These are phyloP conservation scores for Chymomyza caudatula DNA, from an alignment of 2,888 invertebrate genomes.

Conservation along the genomic window DNA sequence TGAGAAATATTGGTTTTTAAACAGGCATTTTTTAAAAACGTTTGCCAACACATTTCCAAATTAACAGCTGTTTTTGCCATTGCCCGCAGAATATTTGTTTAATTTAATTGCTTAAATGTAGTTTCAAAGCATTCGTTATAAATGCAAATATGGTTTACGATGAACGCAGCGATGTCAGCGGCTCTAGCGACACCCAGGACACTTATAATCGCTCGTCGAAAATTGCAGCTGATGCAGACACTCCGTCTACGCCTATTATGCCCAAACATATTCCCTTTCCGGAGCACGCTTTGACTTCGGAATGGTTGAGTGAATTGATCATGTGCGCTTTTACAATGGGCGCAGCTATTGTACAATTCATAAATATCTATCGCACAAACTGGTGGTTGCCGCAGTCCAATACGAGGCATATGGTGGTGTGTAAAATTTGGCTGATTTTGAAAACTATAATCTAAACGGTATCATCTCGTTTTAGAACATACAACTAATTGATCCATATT, in stretches of 20 bases:
- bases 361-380: slow-evolving; percentile 95
- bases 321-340: slow-evolving; percentile 89
- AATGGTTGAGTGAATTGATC: slow-evolving; percentile 90
- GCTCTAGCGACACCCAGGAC: slow-evolving; percentile 58
- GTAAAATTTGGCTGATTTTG: slow-evolving; percentile 42
- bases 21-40: not conserved
- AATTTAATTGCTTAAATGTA: slow-evolving; percentile 33
- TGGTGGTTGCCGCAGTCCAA: slow-evolving; percentile 98
- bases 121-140: not conserved
- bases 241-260: slow-evolving; percentile 53
- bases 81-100: slow-evolving; percentile 2
- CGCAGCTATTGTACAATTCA: slow-evolving; percentile 91
- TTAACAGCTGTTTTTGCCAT: not conserved
- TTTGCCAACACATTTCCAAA: not conserved
- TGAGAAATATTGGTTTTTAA: slow-evolving; percentile 4
- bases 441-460: not conserved
- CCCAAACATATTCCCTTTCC: slow-evolving; percentile 91
- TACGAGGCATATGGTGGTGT: slow-evolving; percentile 91
- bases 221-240: slow-evolving; percentile 17
- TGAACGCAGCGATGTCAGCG: slow-evolving; percentile 56
- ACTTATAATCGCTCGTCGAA: slow-evolving; percentile 41
- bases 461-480: slow-evolving; percentile 85
- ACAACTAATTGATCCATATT: slow-evolving; percentile 93
- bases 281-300: slow-evolving; percentile 86
- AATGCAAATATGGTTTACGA: slow-evolving; percentile 39